These are phyloP conservation scores for Agapornis canus DNA, from an alignment of 2,797 vertebrate genomes.

Conservation along the genomic window DNA sequence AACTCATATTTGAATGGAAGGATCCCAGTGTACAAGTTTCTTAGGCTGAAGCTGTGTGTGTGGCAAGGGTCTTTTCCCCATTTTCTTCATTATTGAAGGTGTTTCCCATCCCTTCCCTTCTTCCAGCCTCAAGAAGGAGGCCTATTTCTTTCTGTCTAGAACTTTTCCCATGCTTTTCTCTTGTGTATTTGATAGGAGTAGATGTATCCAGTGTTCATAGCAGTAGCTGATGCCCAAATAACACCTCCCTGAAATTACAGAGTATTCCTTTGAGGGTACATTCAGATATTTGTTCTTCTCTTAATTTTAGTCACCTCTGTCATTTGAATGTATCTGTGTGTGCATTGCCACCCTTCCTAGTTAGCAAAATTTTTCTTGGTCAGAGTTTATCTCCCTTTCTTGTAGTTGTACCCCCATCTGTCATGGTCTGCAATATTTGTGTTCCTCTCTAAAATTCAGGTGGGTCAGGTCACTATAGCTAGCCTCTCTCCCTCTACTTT, in stretches of 20 bases:
- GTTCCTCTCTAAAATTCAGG: not conserved
- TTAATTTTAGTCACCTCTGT: not conserved
- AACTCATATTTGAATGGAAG: not conserved
- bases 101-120: not conserved
- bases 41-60: not conserved
- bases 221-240: not conserved
- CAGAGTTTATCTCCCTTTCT: not conserved
- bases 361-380: not conserved
- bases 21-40: not conserved
- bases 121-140: not conserved
- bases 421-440: not conserved
- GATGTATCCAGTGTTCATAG: not conserved
- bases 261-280: not conserved
- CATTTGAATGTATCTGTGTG: not conserved
- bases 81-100: not conserved
- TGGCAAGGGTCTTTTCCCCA: not conserved
- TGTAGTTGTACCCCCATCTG: not conserved
- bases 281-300: not conserved
- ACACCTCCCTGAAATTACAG: not conserved
- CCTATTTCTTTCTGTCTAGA: not conserved
- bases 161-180: not conserved
- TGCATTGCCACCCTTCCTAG: not conserved
- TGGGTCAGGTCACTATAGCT: not conserved
- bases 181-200: not conserved
- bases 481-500: not conserved